Base-by-base conservation (phyloP, 2,797 vertebrate species). In the Propithecus deckenii region DNA sequence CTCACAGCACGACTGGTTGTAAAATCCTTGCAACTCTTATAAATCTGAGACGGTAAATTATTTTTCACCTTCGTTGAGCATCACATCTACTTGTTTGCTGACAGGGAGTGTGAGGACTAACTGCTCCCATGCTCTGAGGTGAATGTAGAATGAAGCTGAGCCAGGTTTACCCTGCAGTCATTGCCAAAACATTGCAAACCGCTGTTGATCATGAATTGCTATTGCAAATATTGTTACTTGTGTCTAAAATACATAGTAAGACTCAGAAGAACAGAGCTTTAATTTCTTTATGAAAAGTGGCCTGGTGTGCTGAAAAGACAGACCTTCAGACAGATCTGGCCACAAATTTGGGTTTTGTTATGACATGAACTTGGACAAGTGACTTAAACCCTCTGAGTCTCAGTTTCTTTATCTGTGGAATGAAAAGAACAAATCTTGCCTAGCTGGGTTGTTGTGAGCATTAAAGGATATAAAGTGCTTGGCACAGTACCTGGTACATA, bases 151-250 rank as follows among this genome's bases (percentile, higher is more conserved):
- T 28, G 22, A 91, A 95, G 48, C 2, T 57, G 35, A 89, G n/a
- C 17, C 63, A 52, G 75, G 38, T 86, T 93, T 22, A 94, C 52
- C 32, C 71, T 43, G 25, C 3, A 81, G 76, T 28, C 76, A 50
- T 72, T 83, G n/a, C 65, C 55, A 65, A 65, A 93, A 87, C 9
- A 80, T 83, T 59, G 15, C 35, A n/a, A 95, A 92, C n/a, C 69
- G 65, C 72, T 86, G 92, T 96, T 96, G 92, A 96, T 96, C 74
- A 96, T n/a, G 28, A 84, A 65, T 96, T 86, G 72, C 81, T 80
- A 86, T 46, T 43, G 48, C 65, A 93, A 94, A 72, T 93, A 89
- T 61, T 93, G 92, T 65, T 92, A 43, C 28, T 61, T 17, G 4
- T 79, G 43, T 52, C 18, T 95, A 52, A 52, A 94, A 93, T 30